A percentile compares a stretch with the other conserved stretches of the same genome.
Evolutionary conservation across 2,888 invertebrate species (phyloP).

Genomic region (Phorcus lineatus): DNA sequence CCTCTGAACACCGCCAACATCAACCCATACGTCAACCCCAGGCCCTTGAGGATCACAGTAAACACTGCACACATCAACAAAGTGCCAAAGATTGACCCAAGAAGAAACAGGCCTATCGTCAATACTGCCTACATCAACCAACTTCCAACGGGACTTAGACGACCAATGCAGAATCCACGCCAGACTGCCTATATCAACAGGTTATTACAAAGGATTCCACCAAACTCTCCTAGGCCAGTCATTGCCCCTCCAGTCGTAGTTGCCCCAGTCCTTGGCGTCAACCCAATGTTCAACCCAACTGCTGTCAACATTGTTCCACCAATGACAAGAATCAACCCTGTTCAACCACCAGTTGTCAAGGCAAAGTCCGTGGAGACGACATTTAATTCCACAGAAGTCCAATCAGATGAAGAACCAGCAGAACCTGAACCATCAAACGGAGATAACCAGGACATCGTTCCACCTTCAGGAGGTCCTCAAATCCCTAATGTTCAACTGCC

Average conservation of each 20-base stretch:
- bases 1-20: background rate
- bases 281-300: background rate
- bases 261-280: background rate
- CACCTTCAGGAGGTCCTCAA: too few species aligned
- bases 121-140: background rate
- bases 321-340: background rate
- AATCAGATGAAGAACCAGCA: too few species aligned
- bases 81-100: background rate
- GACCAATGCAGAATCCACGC: background rate
- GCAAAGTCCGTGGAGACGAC: too few species aligned
- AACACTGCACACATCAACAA: background rate
- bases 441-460: too few species aligned
- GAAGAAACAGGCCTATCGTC: background rate
- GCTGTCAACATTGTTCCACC: background rate
- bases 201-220: background rate
- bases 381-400: too few species aligned
- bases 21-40: background rate
- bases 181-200: background rate
- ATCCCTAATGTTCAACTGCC: too few species aligned
- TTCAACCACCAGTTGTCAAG: background rate
- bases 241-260: conserved; percentile 16
- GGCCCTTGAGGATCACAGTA: background rate
- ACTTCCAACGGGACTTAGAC: background rate
- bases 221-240: conserved; percentile 9
- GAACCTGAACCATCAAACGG: too few species aligned